Evolutionary conservation across 2,888 invertebrate genomes (phyloP).

Genomic region (Himalopsyche anomala): DNA sequence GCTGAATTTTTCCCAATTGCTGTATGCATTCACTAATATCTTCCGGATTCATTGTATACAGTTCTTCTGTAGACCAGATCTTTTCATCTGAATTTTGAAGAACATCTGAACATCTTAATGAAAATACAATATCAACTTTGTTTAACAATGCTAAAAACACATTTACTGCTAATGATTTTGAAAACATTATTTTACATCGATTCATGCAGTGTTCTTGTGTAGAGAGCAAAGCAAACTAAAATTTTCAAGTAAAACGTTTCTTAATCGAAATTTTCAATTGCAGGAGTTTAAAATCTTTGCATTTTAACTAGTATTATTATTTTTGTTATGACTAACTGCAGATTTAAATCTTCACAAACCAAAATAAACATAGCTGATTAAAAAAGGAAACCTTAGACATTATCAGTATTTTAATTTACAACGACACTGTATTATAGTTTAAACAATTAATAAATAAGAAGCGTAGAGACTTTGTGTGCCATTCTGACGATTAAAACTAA

Average conservation of each 20-base stretch:
- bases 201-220: not conserved
- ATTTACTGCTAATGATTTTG: not conserved
- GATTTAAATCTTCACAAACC: no score
- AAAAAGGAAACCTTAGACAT: no score
- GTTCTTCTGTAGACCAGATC: slow-evolving; percentile 67
- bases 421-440: no score
- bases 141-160: not conserved
- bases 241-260: not conserved
- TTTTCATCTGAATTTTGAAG: slow-evolving; percentile 68
- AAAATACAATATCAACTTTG: not conserved
- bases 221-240: not conserved
- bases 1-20: slow-evolving; percentile 70
- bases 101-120: slow-evolving; percentile 67
- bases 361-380: no score
- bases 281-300: not conserved
- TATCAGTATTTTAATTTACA: no score
- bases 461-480: no score
- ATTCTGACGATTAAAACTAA: no score
- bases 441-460: no score
- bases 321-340: no score
- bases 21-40: slow-evolving; percentile 71
- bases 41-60: slow-evolving; percentile 69
- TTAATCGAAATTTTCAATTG: not conserved
- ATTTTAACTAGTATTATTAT: no score
- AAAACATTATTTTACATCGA: not conserved